Base-by-base conservation (phyloP, 2,113 vertebrate genomes). In the Pardalotus punctatus region DNA sequence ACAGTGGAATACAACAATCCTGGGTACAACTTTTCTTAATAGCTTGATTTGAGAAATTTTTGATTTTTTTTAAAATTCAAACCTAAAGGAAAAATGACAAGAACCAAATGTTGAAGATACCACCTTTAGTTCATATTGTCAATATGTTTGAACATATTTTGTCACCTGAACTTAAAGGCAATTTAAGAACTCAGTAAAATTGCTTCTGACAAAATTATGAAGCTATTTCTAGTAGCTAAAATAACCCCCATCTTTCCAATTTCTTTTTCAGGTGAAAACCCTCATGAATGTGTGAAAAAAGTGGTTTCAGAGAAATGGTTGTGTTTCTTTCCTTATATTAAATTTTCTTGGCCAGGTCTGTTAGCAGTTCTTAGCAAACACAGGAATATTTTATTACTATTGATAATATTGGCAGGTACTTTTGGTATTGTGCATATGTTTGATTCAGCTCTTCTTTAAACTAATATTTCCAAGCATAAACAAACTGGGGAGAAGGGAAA, bases 181-280 rank as follows among this genome's bases (percentile, higher is more conserved):
- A 23, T 50, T 66, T 50, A 69, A 66, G 13, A 31, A 43, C 13
- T 50, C 50, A 15, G 43, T 60, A 25, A 64, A 61, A 93, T 28
- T 85, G 14, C n/a, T 86, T 87, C 51, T 7, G 9, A 29, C 4
- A 79, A 62, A 54, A 19, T 7, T 35, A 38, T 54, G 35, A 71
- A 35, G 20, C 5, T 33, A 28, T 17, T 33, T 47, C 3, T 12
- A 20, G 22, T 16, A 22, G 22, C 5, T 48, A 17, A 81, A 80
- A 54, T 16, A 22, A 7, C 5, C 2, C 2, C 2, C 2, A 20
- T 36, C 50, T 15, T 42, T 12, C 9, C 2, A 1, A 11, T 56
- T 64, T 40, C 9, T 69, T 94, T 72, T 72, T 56, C 40, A 57
- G 5, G 14, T 72, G 35, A 71, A 71, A 92, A 58, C 15, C 8